Conservation (phyloP, 2,113 vertebrate species). For the Brevimyrus niger region DNA sequence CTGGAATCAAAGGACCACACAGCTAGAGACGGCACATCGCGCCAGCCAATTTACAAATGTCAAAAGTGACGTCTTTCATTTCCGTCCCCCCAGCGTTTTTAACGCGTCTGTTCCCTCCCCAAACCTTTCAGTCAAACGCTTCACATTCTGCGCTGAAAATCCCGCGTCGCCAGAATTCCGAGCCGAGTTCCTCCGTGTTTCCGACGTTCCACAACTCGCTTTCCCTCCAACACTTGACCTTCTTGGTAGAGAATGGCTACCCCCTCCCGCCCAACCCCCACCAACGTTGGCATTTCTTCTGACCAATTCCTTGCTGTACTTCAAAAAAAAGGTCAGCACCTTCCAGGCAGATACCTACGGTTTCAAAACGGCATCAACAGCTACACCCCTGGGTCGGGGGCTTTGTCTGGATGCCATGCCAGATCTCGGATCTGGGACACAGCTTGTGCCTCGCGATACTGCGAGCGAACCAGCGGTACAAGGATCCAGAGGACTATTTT, state of each 20-base stretch:
- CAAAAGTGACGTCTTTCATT: slow-evolving; percentile 9
- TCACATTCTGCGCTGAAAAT: background rate
- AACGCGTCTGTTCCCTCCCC: background rate
- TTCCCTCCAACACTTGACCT: background rate
- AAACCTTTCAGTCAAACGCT: background rate
- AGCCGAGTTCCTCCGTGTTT: background rate
- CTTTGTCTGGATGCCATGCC: background rate
- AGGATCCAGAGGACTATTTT: background rate
- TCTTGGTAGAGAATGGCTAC: background rate
- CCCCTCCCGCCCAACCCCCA: no score
- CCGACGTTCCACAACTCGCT: background rate
- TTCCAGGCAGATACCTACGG: background rate
- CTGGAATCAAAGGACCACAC: background rate
- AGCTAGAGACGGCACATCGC: background rate
- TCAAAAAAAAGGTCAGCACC: background rate
- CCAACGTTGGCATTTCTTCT: background rate
- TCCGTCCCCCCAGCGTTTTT: background rate
- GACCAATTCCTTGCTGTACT: background rate
- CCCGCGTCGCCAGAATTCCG: no score
- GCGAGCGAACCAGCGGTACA: background rate
- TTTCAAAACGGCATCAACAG: background rate
- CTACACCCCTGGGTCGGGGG: background rate
- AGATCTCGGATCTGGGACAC: slow-evolving; percentile 1
- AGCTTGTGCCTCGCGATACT: background rate
- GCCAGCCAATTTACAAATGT: slow-evolving; percentile 12